These are phyloP conservation scores for Timema cristinae DNA, from an alignment of 2,888 invertebrate species.

Conservation along the genomic window DNA sequence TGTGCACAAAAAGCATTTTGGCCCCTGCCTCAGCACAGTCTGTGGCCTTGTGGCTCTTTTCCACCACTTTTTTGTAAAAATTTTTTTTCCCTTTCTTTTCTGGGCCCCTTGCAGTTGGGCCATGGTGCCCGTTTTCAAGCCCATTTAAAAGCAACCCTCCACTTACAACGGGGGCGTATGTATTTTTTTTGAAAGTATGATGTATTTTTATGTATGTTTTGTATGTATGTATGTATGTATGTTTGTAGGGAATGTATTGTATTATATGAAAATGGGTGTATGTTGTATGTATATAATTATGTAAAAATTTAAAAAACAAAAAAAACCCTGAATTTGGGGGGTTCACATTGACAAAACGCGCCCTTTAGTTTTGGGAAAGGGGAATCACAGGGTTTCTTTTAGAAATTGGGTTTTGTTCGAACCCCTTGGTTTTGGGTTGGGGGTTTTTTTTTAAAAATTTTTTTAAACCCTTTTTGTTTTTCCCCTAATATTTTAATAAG, in stretches of 20 bases:
- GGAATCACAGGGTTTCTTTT: no score
- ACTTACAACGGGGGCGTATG: neutral
- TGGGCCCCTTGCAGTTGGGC: neutral
- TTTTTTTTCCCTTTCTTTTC: neutral
- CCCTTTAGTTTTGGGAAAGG: no score
- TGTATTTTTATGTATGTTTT: neutral
- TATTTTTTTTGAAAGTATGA: neutral
- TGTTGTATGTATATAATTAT: slow-evolving; percentile 3
- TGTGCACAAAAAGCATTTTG: neutral
- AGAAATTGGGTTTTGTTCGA: no score
- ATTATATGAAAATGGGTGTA: neutral
- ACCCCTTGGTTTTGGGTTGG: no score
- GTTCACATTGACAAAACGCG: no score
- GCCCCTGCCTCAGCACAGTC: neutral
- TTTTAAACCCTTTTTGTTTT: no score
- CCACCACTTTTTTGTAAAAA: neutral
- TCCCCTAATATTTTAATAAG: no score
- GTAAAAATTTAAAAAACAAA: neutral
- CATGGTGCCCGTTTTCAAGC: neutral
- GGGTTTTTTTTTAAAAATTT: no score
- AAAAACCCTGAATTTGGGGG: neutral
- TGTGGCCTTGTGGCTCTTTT: neutral
- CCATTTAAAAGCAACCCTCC: no score
- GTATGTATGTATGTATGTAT: slow-evolving; percentile 10
- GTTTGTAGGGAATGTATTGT: slow-evolving; percentile 6